Evolutionary conservation across 2,888 invertebrate species (phyloP).

Genomic region (Cephus rjabovi): DNA sequence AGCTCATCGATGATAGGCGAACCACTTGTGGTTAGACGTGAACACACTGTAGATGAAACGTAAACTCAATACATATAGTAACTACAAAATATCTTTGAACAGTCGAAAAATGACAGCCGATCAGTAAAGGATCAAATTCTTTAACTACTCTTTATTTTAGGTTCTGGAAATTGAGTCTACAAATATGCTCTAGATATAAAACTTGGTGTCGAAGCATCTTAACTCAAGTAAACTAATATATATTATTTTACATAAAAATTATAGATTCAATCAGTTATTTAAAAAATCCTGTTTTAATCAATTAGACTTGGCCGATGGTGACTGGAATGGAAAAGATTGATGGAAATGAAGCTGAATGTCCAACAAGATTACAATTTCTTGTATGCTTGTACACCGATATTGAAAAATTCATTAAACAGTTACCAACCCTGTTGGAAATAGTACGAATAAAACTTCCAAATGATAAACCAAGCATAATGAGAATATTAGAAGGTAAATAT

Average conservation of each 20-base stretch:
- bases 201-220: constrained; percentile 73
- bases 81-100: too few species aligned
- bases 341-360: constrained; percentile 37
- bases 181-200: constrained; percentile 83
- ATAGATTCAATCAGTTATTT: not conserved
- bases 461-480: constrained; percentile 34
- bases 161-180: constrained; percentile 90
- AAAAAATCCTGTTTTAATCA: constrained; percentile 10
- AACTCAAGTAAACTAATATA: constrained; percentile 41
- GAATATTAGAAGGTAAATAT: constrained; percentile 50
- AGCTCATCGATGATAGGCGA: too few species aligned
- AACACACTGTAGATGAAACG: too few species aligned
- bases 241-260: constrained; percentile 10
- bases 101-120: too few species aligned
- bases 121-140: too few species aligned
- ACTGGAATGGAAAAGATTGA: constrained; percentile 42
- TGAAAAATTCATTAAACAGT: constrained; percentile 54
- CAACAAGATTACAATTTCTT: constrained; percentile 49
- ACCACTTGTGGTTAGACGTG: too few species aligned
- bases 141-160: constrained; percentile 59
- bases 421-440: constrained; percentile 52
- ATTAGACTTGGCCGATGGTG: constrained; percentile 47
- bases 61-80: too few species aligned
- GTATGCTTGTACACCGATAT: constrained; percentile 65
- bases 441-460: constrained; percentile 45